A percentile compares a stretch with the other conserved stretches of the same genome.
Conservation (phyloP, 2,113 vertebrate species). For the Triplophysa siluroides region DNA sequence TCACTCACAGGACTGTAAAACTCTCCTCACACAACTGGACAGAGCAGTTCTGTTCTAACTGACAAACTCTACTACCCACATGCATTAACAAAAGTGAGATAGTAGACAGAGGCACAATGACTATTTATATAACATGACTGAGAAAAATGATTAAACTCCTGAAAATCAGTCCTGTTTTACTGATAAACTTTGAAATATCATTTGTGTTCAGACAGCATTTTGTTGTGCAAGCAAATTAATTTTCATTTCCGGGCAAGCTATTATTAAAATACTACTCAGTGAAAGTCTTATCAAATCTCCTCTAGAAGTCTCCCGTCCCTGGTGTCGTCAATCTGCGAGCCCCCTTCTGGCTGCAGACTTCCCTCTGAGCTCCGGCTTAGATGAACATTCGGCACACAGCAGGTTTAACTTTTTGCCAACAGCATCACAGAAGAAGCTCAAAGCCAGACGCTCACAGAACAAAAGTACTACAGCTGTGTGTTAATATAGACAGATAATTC, state of each 20-base stretch:
- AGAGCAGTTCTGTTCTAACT: constrained; percentile 8
- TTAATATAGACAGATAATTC: background rate
- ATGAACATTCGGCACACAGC: background rate
- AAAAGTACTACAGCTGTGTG: background rate
- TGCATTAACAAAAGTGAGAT: too few relatives aligned
- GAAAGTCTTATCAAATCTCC: background rate
- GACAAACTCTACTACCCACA: too few relatives aligned
- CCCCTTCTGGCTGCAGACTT: background rate
- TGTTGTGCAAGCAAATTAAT: too few relatives aligned
- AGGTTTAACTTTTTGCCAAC: background rate
- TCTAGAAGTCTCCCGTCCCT: background rate
- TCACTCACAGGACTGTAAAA: background rate
- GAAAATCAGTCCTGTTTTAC: too few relatives aligned
- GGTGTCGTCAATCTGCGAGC: constrained; percentile 29
- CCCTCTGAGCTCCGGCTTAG: background rate
- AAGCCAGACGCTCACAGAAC: background rate
- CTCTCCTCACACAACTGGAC: constrained; percentile 3
- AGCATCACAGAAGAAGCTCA: background rate
- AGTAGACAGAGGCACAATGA: too few relatives aligned
- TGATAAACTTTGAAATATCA: too few relatives aligned
- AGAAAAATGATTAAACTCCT: too few relatives aligned
- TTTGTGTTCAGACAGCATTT: too few relatives aligned
- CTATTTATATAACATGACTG: too few relatives aligned
- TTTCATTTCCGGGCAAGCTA: too few relatives aligned
- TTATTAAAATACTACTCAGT: background rate